These are phyloP conservation scores for Corydoras sp. DNA, from an alignment of 2,113 vertebrate genomes.

Conservation along the genomic window DNA sequence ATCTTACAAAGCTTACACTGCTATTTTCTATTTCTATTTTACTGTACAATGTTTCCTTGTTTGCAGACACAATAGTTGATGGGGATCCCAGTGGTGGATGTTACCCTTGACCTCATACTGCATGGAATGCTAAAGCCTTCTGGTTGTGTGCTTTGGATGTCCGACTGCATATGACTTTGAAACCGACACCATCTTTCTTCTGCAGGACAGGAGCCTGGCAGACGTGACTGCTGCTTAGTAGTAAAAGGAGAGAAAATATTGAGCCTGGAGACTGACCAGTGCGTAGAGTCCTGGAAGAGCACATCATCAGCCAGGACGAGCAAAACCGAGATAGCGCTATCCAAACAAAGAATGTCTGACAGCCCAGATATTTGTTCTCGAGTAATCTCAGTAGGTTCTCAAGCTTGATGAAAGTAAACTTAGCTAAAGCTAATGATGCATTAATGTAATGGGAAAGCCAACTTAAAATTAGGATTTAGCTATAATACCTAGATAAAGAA, in stretches of 20 bases:
- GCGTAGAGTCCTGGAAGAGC: conserved; percentile 16
- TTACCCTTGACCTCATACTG: conserved; percentile 29
- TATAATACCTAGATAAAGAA: conserved; percentile 4
- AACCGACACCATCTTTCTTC: conserved; percentile 34
- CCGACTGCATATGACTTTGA: conserved; percentile 33
- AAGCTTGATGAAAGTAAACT: conserved; percentile 2
- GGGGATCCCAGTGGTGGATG: conserved; percentile 7
- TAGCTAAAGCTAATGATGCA: conserved; percentile 1
- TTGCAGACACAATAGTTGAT: conserved; percentile 14
- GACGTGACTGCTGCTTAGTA: conserved; percentile 23
- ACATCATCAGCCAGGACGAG: neutral
- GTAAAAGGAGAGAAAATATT: conserved; percentile 46
- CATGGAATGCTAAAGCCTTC: conserved; percentile 26
- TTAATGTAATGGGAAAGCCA: neutral
- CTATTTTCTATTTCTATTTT: conserved; percentile 26
- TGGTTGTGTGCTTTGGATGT: conserved; percentile 45
- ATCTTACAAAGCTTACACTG: neutral
- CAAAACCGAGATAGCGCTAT: conserved; percentile 12
- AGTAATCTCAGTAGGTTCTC: conserved; percentile 9
- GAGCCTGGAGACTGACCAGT: conserved; percentile 46
- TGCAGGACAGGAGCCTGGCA: conserved; percentile 44
- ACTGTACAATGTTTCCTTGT: conserved; percentile 22
- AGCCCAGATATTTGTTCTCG: conserved; percentile 14
- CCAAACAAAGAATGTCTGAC: conserved; percentile 6
- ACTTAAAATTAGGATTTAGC: conserved; percentile 4